A percentile compares a stretch with the other conserved stretches of the same genome.
These are phyloP conservation scores for Gallinago nigripennis DNA, from an alignment of 2,797 vertebrate species.

Conservation along the genomic window DNA sequence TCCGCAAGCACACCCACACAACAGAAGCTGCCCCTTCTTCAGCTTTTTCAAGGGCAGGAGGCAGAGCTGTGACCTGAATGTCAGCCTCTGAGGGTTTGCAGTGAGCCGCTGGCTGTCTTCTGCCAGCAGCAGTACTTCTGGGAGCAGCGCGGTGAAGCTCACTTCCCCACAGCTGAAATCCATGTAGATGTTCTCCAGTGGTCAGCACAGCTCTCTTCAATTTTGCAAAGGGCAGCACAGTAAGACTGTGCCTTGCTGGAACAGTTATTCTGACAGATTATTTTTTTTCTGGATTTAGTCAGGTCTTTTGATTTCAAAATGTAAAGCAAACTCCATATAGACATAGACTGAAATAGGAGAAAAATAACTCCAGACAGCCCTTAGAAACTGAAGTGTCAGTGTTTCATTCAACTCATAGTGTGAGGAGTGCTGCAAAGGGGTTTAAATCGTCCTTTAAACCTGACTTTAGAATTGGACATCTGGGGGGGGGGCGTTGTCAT, in stretches of 20 bases:
- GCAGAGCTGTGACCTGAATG: background rate
- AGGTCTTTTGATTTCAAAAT: background rate
- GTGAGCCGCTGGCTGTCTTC: accelerated
- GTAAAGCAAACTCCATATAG: background rate
- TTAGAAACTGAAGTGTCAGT: background rate
- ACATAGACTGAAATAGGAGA: background rate
- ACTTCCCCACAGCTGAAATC: background rate
- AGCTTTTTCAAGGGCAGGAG: background rate
- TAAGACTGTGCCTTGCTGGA: background rate
- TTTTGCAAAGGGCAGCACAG: background rate
- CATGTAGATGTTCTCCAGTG: background rate
- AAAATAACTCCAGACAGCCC: background rate
- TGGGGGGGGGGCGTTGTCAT: accelerated
- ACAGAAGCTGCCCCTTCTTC: background rate
- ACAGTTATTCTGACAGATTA: background rate
- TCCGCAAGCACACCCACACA: accelerated
- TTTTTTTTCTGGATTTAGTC: background rate
- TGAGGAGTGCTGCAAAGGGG: background rate
- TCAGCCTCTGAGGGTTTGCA: background rate
- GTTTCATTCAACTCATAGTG: background rate
- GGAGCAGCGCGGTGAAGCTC: background rate
- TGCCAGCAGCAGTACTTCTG: background rate
- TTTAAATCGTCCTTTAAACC: background rate
- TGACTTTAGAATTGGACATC: background rate
- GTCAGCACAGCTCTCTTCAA: background rate